Evolutionary conservation across 2,113 vertebrate genomes (phyloP), one percentile per base, ranked within the genome.

Genomic region (Siniperca knerii): DNA sequence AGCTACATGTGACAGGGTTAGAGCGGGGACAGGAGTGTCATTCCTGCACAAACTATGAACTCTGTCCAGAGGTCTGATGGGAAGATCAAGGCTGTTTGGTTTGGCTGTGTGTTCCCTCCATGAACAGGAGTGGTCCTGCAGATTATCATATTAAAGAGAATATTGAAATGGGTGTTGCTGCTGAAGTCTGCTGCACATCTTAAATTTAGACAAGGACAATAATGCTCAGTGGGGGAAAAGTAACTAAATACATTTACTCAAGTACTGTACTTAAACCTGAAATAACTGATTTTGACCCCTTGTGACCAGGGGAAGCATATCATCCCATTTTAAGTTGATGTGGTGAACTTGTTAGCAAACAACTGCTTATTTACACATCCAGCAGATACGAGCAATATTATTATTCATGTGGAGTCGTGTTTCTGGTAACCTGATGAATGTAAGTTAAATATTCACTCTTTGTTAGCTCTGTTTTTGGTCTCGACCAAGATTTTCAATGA

Each of bases 1-100:
- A 50, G 71, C 44, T 81, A 75, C 80, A 87, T 74, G 66, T 67
- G 77, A 76, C 0, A 8, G 67, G 62, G 76, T 86, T 29, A 50
- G 8, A 82, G 71, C 1, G 2, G 23, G n/a, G 61, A 70, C 52
- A 58, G 29, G 44, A 33, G 58, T 42, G 68, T 76, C 55, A 73
- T 55, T 72, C 13, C 75, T 54, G 65, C 55, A 76, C 40, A 79
- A 82, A 80, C 70, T 83, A 50, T 69, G 52, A 65, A 33, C 18
- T 76, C 15, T 20, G 23, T 60, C 7, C 57, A 71, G 50, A 79
- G 57, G 70, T 81, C 23, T 82, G 75, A 87, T 0, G 50, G 0
- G 65, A 75, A 29, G 65, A 75, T 79, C 69, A 81, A 78, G 73
- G 73, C 73, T 70, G 18, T 64, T 62, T 67, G 48, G 57, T 57